Base-by-base conservation (phyloP, 2,797 vertebrate species). In the Acropternis orthonyx region DNA sequence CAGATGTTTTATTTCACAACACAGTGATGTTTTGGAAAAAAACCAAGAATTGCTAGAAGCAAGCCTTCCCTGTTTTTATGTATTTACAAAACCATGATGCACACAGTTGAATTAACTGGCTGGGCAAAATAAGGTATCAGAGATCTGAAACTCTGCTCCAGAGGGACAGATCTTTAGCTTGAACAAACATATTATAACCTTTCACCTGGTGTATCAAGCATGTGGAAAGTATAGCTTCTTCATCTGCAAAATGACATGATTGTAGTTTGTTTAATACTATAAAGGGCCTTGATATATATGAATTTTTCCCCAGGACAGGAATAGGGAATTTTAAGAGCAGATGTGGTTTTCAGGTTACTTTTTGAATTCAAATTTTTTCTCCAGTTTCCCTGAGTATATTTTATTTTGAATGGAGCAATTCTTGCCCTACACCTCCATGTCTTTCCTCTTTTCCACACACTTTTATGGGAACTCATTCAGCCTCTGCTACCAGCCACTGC, bases 1-100 rank as follows among this genome's bases (percentile, higher is more conserved):
- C 58, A 81, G 71, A 34, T 93, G 58, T 92, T 93, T 88, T 91
- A 12, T 68, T 92, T 91, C 62, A 74, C 84, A 71, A 63, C 55
- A 55, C 32, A 44, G 22, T 51, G 49, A 66, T 56, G 36, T 58
- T 93, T 74, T 56, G 24, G 55, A 73, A 63, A 23, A 49, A 82
- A 54, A 0, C 0, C 62, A 73, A 39, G 30, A 74, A 18, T 8
- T 48, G 22, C 46, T 73, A 55, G 49, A 85, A 90, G 28, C n/a
- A 8, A 62, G 44, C 43, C 12, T 69, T 72, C 27, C 13, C 26
- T 66, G 18, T 46, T 77, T 78, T 77, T 78, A 30, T 55, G 2
- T 49, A 55, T 87, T 89, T 69, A 32, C 48, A 83, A 66, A 61
- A 43, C 14, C 48, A 32, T 79, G 39, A 44, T 78, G 34, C 18